These are phyloP conservation scores for Danaus plexippus DNA, from an alignment of 1,140 invertebrate species.

Conservation along the genomic window DNA sequence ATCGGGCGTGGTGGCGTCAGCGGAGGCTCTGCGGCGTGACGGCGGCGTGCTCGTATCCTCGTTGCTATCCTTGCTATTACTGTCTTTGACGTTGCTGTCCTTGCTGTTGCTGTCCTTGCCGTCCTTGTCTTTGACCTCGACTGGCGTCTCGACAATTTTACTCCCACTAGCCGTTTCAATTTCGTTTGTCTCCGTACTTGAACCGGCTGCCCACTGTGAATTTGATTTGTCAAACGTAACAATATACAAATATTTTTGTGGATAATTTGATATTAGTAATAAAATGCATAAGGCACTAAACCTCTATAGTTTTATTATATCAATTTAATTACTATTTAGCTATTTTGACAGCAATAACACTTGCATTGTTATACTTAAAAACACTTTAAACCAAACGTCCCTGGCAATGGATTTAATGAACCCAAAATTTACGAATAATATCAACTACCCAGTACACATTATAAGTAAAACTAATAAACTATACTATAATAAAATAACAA, in stretches of 20 bases:
- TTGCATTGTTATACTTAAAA: too few relatives aligned
- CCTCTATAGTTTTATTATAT: neutral
- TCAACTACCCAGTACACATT: too few relatives aligned
- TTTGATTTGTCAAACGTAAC: too few relatives aligned
- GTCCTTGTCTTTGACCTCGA: slow-evolving; percentile 19
- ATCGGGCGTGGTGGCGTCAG: slow-evolving; percentile 45
- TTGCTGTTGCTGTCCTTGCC: too few relatives aligned
- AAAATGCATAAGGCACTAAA: too few relatives aligned
- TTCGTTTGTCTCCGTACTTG: slow-evolving; percentile 27
- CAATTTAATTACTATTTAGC: neutral
- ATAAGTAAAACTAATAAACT: too few relatives aligned
- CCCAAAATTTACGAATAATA: too few relatives aligned
- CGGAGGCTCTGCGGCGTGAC: slow-evolving; percentile 39
- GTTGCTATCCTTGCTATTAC: slow-evolving; percentile 13
- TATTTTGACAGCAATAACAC: neutral
- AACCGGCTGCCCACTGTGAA: slow-evolving; percentile 37
- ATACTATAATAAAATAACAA: too few relatives aligned
- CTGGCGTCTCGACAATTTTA: slow-evolving; percentile 21
- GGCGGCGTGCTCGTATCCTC: slow-evolving; percentile 30
- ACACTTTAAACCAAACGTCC: too few relatives aligned
- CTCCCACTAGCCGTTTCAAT: slow-evolving; percentile 22
- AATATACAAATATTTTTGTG: neutral
- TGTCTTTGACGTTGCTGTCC: too few relatives aligned
- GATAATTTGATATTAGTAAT: neutral
- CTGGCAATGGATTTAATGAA: too few relatives aligned